Conservation (phyloP, 2,113 vertebrate genomes). For the Psilopsiagon aurifrons region DNA sequence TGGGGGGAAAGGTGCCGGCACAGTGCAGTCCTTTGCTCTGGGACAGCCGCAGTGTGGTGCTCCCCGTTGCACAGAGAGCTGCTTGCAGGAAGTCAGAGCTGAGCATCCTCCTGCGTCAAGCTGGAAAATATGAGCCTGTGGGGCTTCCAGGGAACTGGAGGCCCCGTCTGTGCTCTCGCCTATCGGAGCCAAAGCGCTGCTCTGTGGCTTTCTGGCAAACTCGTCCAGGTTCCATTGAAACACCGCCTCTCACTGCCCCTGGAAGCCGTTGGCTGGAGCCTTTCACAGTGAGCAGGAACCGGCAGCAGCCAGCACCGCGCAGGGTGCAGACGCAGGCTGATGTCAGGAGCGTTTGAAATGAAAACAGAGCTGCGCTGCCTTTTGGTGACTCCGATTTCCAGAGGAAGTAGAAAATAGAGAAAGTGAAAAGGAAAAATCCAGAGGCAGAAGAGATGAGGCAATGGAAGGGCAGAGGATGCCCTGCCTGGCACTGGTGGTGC, state of each 20-base stretch:
- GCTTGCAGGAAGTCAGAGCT: neutral
- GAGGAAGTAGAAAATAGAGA: neutral
- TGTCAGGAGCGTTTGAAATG: fast-evolving
- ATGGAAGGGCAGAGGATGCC: neutral
- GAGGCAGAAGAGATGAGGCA: neutral
- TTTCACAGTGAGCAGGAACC: fast-evolving
- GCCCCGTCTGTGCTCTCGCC: neutral
- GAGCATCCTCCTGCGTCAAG: fast-evolving
- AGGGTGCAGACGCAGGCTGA: fast-evolving
- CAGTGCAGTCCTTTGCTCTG: neutral
- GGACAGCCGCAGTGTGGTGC: fast-evolving
- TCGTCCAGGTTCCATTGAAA: fast-evolving
- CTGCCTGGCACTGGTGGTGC: fast-evolving
- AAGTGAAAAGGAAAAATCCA: neutral
- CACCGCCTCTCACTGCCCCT: neutral
- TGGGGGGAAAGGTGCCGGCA: neutral
- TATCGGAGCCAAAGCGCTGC: fast-evolving
- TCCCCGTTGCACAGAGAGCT: neutral
- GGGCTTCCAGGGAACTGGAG: conserved; percentile 35
- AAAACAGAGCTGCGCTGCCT: fast-evolving
- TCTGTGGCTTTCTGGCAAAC: neutral
- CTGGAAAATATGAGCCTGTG: neutral
- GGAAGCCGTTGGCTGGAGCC: neutral
- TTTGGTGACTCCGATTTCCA: neutral
- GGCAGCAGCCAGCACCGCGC: fast-evolving